phyloP scores from a whole-genome alignment of 2,888 invertebrate genomes.

The Smittia aterrima region DNA sequence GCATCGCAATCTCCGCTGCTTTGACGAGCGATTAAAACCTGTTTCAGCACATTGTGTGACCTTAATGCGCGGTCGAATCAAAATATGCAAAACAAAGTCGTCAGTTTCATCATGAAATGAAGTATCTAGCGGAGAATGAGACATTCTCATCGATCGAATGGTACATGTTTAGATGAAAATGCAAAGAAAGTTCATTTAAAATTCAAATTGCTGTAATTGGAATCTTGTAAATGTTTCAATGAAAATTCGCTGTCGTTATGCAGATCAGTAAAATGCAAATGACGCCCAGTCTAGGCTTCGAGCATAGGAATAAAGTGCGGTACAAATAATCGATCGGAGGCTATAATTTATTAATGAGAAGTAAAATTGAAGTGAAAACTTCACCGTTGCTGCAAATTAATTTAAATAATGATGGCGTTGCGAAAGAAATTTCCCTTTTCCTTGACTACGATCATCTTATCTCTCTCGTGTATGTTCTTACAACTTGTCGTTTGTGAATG shows the following conservation, averaged over 20 bases:
- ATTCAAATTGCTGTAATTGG: constrained; percentile 29
- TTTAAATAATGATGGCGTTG: constrained; percentile 1
- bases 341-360: background rate
- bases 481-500: background rate
- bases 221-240: constrained; percentile 30
- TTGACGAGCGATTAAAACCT: background rate
- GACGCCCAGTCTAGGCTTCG: background rate
- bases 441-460: background rate
- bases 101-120: background rate
- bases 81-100: too few species aligned
- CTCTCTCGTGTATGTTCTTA: background rate
- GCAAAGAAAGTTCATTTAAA: constrained; percentile 36
- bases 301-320: background rate
- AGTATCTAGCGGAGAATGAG: background rate
- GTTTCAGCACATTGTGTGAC: background rate
- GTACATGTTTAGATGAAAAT: background rate
- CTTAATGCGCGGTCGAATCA: background rate
- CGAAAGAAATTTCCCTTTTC: background rate
- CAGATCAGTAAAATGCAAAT: constrained; percentile 34
- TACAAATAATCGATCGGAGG: background rate
- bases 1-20: background rate
- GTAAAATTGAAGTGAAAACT: background rate
- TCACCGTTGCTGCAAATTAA: background rate
- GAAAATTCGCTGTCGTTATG: constrained; percentile 16
- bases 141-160: background rate